Base-by-base conservation (phyloP, 2,797 vertebrate species). In the Hippopotamyrus pictus region DNA sequence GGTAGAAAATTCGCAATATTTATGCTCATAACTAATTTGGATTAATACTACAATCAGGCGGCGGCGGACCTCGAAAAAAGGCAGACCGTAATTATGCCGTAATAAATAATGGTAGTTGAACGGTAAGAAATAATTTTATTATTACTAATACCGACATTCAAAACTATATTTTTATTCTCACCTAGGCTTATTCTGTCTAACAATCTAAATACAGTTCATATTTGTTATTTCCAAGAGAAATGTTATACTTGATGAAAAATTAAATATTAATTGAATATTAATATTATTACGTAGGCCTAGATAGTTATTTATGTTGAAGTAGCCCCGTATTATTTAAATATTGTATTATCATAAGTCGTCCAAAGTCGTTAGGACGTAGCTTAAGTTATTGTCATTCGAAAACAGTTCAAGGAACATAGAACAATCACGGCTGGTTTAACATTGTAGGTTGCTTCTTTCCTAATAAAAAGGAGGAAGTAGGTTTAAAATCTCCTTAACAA, bases 401-500 rank as follows among this genome's bases (percentile, higher is more conserved):
- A 46, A 44, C 6, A 37, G 3, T 82, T 92, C 82, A 65, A 88
- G 41, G 48, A 89, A 41, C 51, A 89, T 12, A 88, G 86, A 90
- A 88, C 51, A 89, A 90, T 83, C 41, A 90, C 57, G 8, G 37
- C 90, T 73, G 89, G 88, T 89, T 90, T 90, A 51, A 90, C 90
- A 84, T 89, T 88, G 76, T 44, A 50, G 90, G 90, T 90, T 89
- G 29, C 22, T 3, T 87, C 79, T 92, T 87, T 50, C n/a, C 22
- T 0, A 29, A 2, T 90, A 22, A 91, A 19, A 90, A 62, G 87
- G n/a, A 91, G 19, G 48, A 44, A n/a, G 19, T 53, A 25, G 22
- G 44, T n/a, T 88, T 46, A 57, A 87, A 79, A 87, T 88, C 86
- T 22, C 69, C 87, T 59, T 76, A 90, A 88, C 86, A 84, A 65